A percentile compares a stretch with the other conserved stretches of the same genome.
phyloP scores from a whole-genome alignment of 2,888 invertebrate genomes.

The Parasteatoda lunata region DNA sequence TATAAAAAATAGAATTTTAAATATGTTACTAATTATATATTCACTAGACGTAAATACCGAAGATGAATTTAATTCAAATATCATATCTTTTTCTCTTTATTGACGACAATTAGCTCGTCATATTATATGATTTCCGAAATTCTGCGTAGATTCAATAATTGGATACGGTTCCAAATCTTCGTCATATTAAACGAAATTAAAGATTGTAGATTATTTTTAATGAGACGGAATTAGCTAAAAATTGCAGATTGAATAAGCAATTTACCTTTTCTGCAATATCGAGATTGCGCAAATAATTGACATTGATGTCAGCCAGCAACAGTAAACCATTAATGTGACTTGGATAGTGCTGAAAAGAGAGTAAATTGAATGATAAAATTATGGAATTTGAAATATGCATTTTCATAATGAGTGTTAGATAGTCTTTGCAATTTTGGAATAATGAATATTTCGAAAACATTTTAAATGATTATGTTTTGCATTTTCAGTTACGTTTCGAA shows the following conservation, averaged over 20 bases:
- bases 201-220: slow-evolving; percentile 6
- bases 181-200: background rate
- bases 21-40: no score
- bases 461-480: no score
- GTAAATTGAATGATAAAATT: background rate
- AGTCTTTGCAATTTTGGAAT: no score
- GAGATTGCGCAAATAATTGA: slow-evolving; percentile 93
- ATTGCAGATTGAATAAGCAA: slow-evolving; percentile 67
- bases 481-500: no score
- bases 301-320: slow-evolving; percentile 95
- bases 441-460: no score
- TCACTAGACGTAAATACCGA: no score
- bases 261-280: slow-evolving; percentile 93
- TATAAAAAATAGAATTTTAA: no score
- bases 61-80: no score
- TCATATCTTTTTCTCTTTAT: background rate
- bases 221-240: background rate
- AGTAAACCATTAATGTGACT: slow-evolving; percentile 95
- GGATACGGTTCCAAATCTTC: background rate
- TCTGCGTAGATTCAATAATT: background rate
- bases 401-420: no score
- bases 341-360: slow-evolving; percentile 81
- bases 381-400: background rate
- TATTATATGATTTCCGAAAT: background rate
- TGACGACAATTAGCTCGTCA: background rate